A percentile compares a stretch with the other conserved stretches of the same genome.
Conservation (phyloP, 2,888 invertebrate species). For the Harpalus rubripes region DNA sequence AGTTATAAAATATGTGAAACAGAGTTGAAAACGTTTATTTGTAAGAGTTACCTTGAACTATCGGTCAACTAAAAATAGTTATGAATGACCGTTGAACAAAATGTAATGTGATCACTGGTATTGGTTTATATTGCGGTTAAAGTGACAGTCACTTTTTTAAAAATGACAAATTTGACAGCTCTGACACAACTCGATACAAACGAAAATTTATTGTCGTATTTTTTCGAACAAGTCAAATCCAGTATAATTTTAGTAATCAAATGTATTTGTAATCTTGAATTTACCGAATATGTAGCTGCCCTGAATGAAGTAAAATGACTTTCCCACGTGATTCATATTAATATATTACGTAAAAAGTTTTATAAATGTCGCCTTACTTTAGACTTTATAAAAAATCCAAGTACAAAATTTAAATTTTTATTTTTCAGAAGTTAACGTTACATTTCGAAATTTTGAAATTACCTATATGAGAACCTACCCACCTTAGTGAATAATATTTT, state of each 20-base stretch:
- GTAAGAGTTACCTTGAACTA: slow-evolving; percentile 23
- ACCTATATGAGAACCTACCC: no score
- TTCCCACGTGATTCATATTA: no score
- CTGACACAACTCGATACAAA: neutral
- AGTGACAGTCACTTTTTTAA: neutral
- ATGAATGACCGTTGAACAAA: slow-evolving; percentile 20
- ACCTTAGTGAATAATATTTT: no score
- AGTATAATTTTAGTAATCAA: neutral
- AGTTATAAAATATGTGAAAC: neutral
- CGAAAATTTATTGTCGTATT: neutral
- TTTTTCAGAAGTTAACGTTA: no score
- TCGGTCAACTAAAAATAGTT: slow-evolving; percentile 28
- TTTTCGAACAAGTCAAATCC: neutral
- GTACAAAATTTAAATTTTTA: no score
- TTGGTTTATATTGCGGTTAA: neutral
- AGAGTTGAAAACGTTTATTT: neutral
- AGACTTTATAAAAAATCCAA: no score
- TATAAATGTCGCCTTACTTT: no score
- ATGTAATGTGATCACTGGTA: neutral
- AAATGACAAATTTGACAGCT: slow-evolving; percentile 3
- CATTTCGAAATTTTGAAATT: no score
- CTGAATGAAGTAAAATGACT: no score
- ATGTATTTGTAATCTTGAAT: neutral
- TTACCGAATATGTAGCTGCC: neutral
- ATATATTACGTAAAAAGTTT: no score